phyloP scores from a whole-genome alignment of 2,888 invertebrate genomes.

The Eurois occulta region DNA sequence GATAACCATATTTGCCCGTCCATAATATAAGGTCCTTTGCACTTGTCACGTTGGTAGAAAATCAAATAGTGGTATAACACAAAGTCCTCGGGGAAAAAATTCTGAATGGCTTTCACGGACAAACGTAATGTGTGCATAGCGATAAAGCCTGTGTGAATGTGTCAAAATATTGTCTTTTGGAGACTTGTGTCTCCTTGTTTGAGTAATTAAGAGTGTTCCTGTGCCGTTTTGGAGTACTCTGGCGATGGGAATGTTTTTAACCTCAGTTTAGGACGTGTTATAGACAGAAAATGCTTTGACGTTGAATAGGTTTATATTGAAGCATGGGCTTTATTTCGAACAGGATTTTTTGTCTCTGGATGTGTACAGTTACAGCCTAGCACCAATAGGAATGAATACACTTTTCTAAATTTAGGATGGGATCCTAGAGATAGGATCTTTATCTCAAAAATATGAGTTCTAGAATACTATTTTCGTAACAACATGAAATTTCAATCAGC shows the following conservation, averaged over 20 bases:
- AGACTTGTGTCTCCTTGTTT: conserved; percentile 76
- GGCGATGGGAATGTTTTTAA: conserved; percentile 15
- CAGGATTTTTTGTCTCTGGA: background rate
- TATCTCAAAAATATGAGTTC: too few species aligned
- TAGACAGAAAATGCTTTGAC: background rate
- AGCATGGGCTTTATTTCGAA: background rate
- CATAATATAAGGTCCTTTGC: conserved; percentile 86
- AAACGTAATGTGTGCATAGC: conserved; percentile 87
- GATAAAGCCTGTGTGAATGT: conserved; percentile 90
- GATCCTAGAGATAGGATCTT: too few species aligned
- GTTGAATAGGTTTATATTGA: background rate
- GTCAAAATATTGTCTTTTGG: conserved; percentile 89
- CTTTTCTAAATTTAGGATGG: too few species aligned
- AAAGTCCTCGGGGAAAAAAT: conserved; percentile 84
- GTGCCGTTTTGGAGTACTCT: conserved; percentile 42
- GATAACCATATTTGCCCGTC: conserved; percentile 84
- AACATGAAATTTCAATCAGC: too few species aligned
- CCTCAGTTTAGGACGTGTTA: background rate
- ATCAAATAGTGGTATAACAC: conserved; percentile 83
- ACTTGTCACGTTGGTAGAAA: conserved; percentile 89
- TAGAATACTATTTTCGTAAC: too few species aligned
- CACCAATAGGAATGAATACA: too few species aligned
- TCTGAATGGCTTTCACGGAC: conserved; percentile 87
- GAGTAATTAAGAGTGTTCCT: conserved; percentile 80
- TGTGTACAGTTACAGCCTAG: too few species aligned